A percentile compares a stretch with the other conserved stretches of the same genome.
phyloP scores from a whole-genome alignment of 2,797 vertebrate species.

The Harpagifer antarcticus region DNA sequence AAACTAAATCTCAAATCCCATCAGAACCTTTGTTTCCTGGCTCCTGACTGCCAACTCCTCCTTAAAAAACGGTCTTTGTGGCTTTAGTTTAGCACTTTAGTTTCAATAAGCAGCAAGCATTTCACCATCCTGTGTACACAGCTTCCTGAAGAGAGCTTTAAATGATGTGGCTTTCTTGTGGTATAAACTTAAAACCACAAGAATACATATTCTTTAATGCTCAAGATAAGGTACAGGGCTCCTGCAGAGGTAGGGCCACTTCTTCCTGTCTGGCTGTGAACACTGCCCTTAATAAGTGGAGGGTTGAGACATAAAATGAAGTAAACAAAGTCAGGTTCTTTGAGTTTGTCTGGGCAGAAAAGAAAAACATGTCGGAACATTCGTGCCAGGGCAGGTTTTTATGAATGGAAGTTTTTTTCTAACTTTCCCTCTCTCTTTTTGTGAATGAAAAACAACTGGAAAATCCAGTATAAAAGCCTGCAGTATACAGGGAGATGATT shows the following conservation, averaged over 20 bases:
- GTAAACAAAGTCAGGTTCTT: slow-evolving; percentile 70
- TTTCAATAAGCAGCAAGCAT: slow-evolving; percentile 23
- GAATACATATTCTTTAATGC: slow-evolving; percentile 44
- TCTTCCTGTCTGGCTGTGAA: slow-evolving; percentile 20
- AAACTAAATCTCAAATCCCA: slow-evolving; percentile 41
- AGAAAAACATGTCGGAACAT: slow-evolving; percentile 81
- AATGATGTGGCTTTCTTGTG: slow-evolving; percentile 46
- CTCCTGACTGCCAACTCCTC: slow-evolving; percentile 12
- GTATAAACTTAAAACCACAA: slow-evolving; percentile 56
- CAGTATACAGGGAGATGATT: slow-evolving; percentile 64
- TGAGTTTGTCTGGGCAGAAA: slow-evolving; percentile 70
- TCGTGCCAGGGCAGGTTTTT: slow-evolving; percentile 87
- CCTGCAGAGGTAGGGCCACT: slow-evolving; percentile 33
- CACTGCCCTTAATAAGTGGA: slow-evolving; percentile 17
- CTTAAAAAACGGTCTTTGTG: slow-evolving; percentile 24
- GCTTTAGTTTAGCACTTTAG: slow-evolving; percentile 25
- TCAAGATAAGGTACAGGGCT: slow-evolving; percentile 35
- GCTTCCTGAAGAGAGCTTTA: slow-evolving; percentile 31
- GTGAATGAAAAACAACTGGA: slow-evolving; percentile 93
- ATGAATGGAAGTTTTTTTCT: slow-evolving; percentile 85
- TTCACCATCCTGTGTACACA: slow-evolving; percentile 25
- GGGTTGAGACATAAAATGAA: slow-evolving; percentile 30
- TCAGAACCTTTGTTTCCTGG: slow-evolving; percentile 50
- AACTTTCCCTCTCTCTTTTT: slow-evolving; percentile 79
- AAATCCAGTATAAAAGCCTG: slow-evolving; percentile 78